Percentiles rank a stretch among this genome's conserved stretches.
Conservation (phyloP, 2,113 vertebrate genomes). For the Lepus americanus region DNA sequence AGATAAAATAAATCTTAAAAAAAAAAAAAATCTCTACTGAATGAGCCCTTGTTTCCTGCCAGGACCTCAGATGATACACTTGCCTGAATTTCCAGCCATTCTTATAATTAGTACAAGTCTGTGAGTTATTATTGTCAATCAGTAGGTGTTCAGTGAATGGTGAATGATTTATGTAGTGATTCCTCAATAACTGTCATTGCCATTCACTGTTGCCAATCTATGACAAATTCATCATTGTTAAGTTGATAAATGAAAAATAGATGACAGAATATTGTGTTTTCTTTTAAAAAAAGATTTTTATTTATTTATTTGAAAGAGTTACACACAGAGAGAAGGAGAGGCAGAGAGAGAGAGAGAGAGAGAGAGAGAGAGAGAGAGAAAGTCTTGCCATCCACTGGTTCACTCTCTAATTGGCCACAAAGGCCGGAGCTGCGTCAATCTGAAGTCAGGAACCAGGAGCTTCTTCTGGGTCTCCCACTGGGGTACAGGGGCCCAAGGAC, state of each 20-base stretch:
- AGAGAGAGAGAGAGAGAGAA: no score
- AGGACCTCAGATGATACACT: neutral
- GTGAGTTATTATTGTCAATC: neutral
- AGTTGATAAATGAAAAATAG: neutral
- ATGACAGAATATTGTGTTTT: neutral
- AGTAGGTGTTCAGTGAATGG: neutral
- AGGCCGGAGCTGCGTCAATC: no score
- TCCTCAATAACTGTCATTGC: slow-evolving; percentile 13
- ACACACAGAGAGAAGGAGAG: no score
- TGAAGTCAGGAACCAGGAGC: no score
- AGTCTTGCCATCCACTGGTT: no score
- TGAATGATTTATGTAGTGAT: neutral
- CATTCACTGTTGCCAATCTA: slow-evolving; percentile 4
- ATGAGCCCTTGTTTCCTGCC: neutral
- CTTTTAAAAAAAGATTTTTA: neutral
- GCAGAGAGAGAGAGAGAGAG: no score
- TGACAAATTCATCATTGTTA: neutral
- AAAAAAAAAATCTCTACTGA: neutral
- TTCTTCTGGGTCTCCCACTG: no score
- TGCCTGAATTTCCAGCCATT: neutral
- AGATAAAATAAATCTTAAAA: no score
- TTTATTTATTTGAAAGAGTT: no score
- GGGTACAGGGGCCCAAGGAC: no score
- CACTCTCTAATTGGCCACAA: no score
- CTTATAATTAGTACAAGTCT: slow-evolving; percentile 33